Conservation (phyloP, 1,140 invertebrate species). For the Saxidomus purpurata region DNA sequence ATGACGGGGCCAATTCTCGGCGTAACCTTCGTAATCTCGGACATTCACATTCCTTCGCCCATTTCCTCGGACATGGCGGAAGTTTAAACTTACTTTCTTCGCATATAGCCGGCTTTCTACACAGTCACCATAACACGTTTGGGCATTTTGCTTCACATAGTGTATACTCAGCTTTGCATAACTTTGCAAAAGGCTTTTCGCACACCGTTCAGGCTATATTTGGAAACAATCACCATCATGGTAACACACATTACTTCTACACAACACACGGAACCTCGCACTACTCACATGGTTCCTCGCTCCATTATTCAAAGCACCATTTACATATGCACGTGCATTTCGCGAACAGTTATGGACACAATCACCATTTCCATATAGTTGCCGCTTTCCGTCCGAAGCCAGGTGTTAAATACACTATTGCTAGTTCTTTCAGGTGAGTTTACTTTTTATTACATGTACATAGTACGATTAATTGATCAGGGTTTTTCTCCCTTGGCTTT, state of each 20-base stretch:
- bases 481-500: no score
- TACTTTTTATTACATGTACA: not conserved
- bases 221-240: not conserved
- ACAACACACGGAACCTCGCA: not conserved
- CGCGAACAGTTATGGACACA: not conserved
- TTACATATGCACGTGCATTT: not conserved
- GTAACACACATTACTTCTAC: not conserved
- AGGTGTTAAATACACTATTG: not conserved
- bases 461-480: no score
- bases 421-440: not conserved
- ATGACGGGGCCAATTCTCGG: not conserved
- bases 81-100: not conserved
- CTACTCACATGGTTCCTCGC: not conserved
- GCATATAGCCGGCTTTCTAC: not conserved
- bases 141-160: not conserved
- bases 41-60: not conserved
- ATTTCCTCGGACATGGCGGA: not conserved
- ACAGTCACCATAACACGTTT: conserved; percentile 3
- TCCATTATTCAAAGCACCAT: not conserved
- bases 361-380: not conserved
- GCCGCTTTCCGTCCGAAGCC: not conserved
- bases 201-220: not conserved
- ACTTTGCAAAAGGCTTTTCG: not conserved
- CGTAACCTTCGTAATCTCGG: not conserved
- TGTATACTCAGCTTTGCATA: not conserved